Conservation (phyloP, 2,888 invertebrate species). For the Silvanus unidentatus region DNA sequence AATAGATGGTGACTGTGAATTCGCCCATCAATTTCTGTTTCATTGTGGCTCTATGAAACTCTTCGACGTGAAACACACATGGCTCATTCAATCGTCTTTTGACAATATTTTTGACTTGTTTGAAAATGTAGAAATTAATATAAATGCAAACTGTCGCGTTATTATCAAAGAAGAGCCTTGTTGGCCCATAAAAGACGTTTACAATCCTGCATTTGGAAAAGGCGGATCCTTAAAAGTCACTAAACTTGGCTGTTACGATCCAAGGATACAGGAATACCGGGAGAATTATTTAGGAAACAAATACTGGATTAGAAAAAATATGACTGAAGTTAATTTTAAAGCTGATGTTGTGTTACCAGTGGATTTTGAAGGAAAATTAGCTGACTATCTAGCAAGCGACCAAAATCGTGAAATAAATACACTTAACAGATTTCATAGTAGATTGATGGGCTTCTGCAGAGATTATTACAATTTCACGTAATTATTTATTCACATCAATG, state of each 20-base stretch:
- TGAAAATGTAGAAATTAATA: conserved; percentile 21
- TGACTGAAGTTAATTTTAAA: conserved; percentile 32
- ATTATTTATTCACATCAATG: not conserved
- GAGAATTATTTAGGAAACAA: conserved; percentile 14
- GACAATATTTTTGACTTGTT: conserved; percentile 19
- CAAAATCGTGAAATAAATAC: conserved; percentile 30
- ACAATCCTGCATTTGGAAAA: conserved; percentile 27
- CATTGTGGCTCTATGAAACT: conserved; percentile 23
- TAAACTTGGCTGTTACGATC: conserved; percentile 22
- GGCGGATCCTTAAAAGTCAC: conserved; percentile 23
- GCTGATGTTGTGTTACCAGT: conserved; percentile 30
- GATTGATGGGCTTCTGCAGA: conserved; percentile 27
- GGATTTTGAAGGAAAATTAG: conserved; percentile 26
- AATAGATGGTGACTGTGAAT: conserved; percentile 27
- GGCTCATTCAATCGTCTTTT: conserved; percentile 25
- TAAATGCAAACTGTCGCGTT: conserved; percentile 28
- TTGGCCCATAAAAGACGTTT: conserved; percentile 24
- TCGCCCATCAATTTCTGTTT: conserved; percentile 17
- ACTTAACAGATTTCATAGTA: conserved; percentile 34
- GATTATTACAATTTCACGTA: conserved; percentile 37
- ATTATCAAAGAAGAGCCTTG: conserved; percentile 10
- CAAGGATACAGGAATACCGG: conserved; percentile 16
- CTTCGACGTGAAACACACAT: conserved; percentile 28
- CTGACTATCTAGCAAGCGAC: conserved; percentile 30
- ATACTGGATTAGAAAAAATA: conserved; percentile 31